phyloP scores from a whole-genome alignment of 2,113 vertebrate genomes.

The Pelecanoides urinatrix region DNA sequence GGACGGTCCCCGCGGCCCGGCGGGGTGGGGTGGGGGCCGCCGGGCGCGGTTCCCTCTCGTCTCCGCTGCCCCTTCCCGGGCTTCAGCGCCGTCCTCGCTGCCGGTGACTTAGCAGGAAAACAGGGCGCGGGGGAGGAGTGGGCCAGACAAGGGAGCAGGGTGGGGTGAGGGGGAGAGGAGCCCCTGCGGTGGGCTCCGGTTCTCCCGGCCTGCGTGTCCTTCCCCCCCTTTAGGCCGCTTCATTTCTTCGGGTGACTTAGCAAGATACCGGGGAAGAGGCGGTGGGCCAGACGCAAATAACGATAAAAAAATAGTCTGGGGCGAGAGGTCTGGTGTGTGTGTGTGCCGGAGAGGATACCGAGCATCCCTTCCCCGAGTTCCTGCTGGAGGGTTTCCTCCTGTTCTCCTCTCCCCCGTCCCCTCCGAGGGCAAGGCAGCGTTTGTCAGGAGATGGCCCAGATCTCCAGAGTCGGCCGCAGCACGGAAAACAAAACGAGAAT shows the following conservation, averaged over 20 bases:
- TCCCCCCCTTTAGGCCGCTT: neutral
- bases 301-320: neutral
- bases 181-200: neutral
- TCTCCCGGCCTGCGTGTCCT: neutral
- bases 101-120: conserved; percentile 72
- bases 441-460: neutral
- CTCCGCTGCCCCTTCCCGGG: neutral
- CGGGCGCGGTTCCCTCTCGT: neutral
- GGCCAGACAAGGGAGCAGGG: conserved; percentile 40
- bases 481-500: neutral
- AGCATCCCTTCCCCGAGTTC: neutral
- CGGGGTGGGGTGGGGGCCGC: neutral
- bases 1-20: neutral
- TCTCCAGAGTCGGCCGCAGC: neutral
- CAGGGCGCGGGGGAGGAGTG: conserved; percentile 38
- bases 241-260: conserved; percentile 5
- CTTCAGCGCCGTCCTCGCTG: neutral
- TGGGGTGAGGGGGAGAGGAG: conserved; percentile 25
- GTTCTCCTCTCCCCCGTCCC: neutral
- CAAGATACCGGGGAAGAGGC: conserved; percentile 1
- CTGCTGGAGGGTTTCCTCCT: neutral
- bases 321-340: neutral
- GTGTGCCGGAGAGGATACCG: neutral
- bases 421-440: neutral
- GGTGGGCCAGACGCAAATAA: neutral